Evolutionary conservation across 2,113 vertebrate species (phyloP), one percentile per base, ranked within the genome.

Genomic region (Lepus americanus): DNA sequence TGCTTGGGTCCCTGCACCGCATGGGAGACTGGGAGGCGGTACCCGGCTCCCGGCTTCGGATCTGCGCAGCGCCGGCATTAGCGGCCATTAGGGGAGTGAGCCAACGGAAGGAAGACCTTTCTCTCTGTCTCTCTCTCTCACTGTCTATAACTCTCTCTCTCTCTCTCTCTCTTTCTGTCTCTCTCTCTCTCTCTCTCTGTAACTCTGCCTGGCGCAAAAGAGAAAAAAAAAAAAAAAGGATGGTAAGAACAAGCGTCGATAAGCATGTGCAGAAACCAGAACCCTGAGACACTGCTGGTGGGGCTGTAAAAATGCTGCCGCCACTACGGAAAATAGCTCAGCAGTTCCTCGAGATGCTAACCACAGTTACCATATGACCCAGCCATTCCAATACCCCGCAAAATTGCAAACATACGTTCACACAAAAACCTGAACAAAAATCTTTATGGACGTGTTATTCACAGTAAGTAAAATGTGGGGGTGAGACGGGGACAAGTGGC

Each of bases 361-460:
- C 76, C 33, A 76, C 7, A 81, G 90, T 89, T 93, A 92, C 87
- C 16, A 70, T 16, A 59, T 74, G 79, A 83, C 33, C 87, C 72
- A 80, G 22, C 77, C 90, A 95, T 89, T 82, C 76, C 51, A 39
- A 93, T 80, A 93, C 49, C 70, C 63, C 73, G 89, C 81, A 89
- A 66, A 90, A 90, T 81, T 27, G 9, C 89, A 91, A 73, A 55
- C 53, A 59, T n/a, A 81, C 55, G n/a, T 78, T 87, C 90, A 90
- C 76, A 64, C n/a, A 86, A 94, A 94, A 87, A 93, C 64, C 22
- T 95, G 51, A 29, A 86, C 44, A 82, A 51, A 95, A 94, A 61
- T 61, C 82, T 83, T 70, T 78, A 80, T 4, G 29, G 49, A 67
- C 78, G 29, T 25, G 89, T 84, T 81, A 84, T 33, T 93, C 66